Base-by-base conservation (phyloP, 2,113 vertebrate genomes). In the Hydrolagus affinis region DNA sequence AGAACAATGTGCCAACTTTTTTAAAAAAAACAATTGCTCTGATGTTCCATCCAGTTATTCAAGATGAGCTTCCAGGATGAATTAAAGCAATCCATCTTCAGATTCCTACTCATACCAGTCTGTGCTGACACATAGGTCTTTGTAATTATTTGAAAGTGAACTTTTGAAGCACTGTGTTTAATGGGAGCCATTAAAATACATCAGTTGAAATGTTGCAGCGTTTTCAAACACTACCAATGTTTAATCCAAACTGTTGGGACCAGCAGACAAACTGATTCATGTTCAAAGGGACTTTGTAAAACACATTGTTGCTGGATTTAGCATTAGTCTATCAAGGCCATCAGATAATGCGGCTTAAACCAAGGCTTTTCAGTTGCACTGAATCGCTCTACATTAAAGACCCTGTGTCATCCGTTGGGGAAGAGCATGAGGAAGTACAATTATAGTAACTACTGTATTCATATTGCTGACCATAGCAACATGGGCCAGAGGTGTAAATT, bases 151-250 rank as follows among this genome's bases (percentile, higher is more conserved):
- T 10, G 28, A 64, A 64, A 62, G 19, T 30, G 32, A 66, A 66
- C 56, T 66, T 66, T 83, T 83, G 60, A 83, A 64, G 78, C 78
- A 32, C 32, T 75, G 32, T 10, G 19, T 83, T 83, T 83, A 83
- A 83, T 68, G 28, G 62, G 78, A 64, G 66, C 62, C 78, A 66
- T 83, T 83, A 83, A 78, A 83, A 83, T n/a, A 28, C 15, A 11
- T 28, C n/a, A 80, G 60, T 44, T 80, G 77, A 80, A 80, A 64
- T 66, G 15, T 83, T 32, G 17, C 8, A 32, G 76, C 56, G 25
- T 78, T 78, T 60, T 62, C 44, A 25, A 78, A 12, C 62, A 12
- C n/a, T 78, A 59, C n/a, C 59, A 78, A 57, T 56, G 59, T 60
- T 78, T 78, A 66, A 83, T 83, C 66, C 62, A 83, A 83, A 64